Evolutionary conservation across 2,888 invertebrate genomes (phyloP).

Genomic region (Drosophila atripex): DNA sequence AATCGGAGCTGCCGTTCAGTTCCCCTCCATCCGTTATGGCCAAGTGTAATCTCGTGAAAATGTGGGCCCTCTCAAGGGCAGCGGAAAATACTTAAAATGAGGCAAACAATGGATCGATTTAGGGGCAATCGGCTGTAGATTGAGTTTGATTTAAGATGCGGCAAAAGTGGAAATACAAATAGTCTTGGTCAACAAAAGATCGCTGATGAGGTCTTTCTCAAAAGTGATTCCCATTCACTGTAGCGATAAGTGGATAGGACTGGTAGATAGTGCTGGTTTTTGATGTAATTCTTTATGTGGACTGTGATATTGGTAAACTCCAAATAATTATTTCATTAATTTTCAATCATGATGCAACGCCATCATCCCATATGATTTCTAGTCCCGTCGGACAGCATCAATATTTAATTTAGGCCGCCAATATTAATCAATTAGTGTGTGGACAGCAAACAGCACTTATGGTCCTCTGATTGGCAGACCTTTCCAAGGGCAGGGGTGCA

Average conservation of each 20-base stretch:
- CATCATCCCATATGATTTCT: conserved; percentile 7
- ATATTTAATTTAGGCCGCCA: conserved; percentile 55
- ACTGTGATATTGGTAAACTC: not conserved
- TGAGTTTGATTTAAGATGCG: conserved; percentile 2
- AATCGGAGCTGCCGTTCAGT: conserved; percentile 19
- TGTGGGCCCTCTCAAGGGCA: conserved; percentile 10
- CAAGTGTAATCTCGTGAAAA: conserved; percentile 21
- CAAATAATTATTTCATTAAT: conserved; percentile 40
- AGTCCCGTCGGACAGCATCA: conserved; percentile 30
- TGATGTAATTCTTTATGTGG: not conserved
- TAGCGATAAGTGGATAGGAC: not conserved
- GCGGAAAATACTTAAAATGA: conserved; percentile 27
- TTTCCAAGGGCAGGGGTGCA: conserved; percentile 10
- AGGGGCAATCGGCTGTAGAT: not conserved
- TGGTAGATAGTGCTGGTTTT: not conserved
- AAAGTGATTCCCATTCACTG: not conserved
- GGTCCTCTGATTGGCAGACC: conserved; percentile 60
- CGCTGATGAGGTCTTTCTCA: conserved; percentile 8
- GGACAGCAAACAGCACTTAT: conserved; percentile 72
- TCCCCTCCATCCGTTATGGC: conserved; percentile 9
- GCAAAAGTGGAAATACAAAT: conserved; percentile 11
- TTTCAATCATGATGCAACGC: conserved; percentile 16
- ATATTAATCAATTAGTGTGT: conserved; percentile 69
- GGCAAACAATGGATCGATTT: conserved; percentile 26
- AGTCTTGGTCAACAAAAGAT: conserved; percentile 18